Evolutionary conservation across 2,888 invertebrate species (phyloP), one percentile per base, ranked within the genome.

Genomic region (Rutpela maculata): DNA sequence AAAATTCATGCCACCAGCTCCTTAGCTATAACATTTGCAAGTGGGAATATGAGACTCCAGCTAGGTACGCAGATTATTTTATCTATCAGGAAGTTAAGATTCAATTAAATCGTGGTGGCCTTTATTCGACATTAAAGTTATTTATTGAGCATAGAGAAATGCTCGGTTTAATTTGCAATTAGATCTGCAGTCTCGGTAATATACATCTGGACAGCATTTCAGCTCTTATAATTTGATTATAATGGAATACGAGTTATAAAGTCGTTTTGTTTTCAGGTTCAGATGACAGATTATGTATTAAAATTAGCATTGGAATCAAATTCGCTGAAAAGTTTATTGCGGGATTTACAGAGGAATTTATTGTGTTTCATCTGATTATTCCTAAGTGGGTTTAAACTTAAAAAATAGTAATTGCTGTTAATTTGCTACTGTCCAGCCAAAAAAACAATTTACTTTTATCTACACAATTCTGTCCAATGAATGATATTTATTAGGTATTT

Each of bases 1-100:
- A n/a, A n/a, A n/a, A n/a, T n/a, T n/a, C n/a, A n/a, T n/a, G n/a
- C n/a, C n/a, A n/a, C n/a, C n/a, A n/a, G n/a, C n/a, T n/a, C n/a
- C n/a, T n/a, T n/a, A n/a, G 35, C 55, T 17, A 26, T 26, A 59
- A 55, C 57, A 31, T 68, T 26, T 69, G 26, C 69, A 22, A 43
- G 22, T 62, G 62, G 31, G 26, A 31, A 62, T 62, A 35, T n/a
- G 31, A 62, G 35, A 62, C 62, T 31, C 11, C 35, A 1, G 0
- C n/a, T n/a, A 7, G 10, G 31, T 12, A 26, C 12, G n/a, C 31
- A 22, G 31, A 17, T 11, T n/a, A 10, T 31, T 62, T n/a, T 22
- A 31, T 17, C 62, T 35, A 62, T 31, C n/a, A 31, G 62, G 62
- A 15, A 62, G 62, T 31, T 31, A 62, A 62, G n/a, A 31, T 22